These are phyloP conservation scores for Pseudomyrmex dendroicus DNA, from an alignment of 1,140 invertebrate genomes.

Conservation along the genomic window DNA sequence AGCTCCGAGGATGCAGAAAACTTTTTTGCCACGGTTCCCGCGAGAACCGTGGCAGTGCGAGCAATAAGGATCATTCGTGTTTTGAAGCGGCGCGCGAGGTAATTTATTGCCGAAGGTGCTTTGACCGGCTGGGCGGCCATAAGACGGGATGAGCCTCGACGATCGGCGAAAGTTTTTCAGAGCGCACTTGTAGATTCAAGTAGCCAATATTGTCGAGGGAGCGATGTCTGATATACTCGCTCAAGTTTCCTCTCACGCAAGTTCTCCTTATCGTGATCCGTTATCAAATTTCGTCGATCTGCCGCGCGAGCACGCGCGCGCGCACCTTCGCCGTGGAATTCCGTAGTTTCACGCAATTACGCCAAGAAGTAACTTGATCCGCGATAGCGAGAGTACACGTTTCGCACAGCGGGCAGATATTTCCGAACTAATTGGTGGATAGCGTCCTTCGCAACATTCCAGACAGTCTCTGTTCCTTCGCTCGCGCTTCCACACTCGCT, in stretches of 20 bases:
- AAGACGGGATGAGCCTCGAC: neutral
- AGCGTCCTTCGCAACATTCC: conserved; percentile 45
- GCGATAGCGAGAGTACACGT: conserved; percentile 28
- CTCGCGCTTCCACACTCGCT: neutral
- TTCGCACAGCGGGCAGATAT: conserved; percentile 27
- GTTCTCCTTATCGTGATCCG: conserved; percentile 19
- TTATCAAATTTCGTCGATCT: conserved; percentile 42
- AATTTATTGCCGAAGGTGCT: conserved; percentile 20
- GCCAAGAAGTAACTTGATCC: conserved; percentile 58
- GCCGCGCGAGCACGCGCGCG: neutral
- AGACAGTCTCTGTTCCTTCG: neutral
- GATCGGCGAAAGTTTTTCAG: conserved; percentile 12
- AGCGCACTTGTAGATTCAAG: neutral
- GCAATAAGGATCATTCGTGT: conserved; percentile 4
- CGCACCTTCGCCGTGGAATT: neutral
- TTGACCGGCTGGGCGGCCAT: neutral
- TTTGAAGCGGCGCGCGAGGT: neutral
- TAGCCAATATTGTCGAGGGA: neutral
- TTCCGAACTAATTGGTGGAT: conserved; percentile 56
- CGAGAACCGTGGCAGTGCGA: conserved; percentile 1
- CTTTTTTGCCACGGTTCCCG: conserved; percentile 11
- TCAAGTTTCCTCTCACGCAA: conserved; percentile 31
- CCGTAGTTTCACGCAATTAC: conserved; percentile 52
- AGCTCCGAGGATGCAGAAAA: conserved; percentile 52
- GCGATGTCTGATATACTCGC: neutral